A percentile compares a stretch with the other conserved stretches of the same genome.
Evolutionary conservation across 2,888 invertebrate species (phyloP).

Genomic region (Trypoxylon attenuatum): DNA sequence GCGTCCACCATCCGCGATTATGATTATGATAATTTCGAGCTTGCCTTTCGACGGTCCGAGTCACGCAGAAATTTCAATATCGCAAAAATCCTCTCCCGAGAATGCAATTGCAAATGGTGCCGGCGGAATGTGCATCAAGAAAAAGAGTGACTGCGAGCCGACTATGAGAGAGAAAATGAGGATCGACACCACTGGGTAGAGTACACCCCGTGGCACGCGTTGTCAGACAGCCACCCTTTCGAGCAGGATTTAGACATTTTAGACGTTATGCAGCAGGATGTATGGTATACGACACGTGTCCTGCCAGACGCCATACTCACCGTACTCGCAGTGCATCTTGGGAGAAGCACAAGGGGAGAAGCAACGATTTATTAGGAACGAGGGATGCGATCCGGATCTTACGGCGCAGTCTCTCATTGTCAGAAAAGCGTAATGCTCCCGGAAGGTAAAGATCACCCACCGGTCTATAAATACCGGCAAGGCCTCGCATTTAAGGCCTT

Average conservation of each 20-base stretch:
- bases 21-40: too few species aligned
- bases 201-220: conserved; percentile 56
- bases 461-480: conserved; percentile 21
- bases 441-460: not conserved
- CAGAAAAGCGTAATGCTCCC: conserved; percentile 22
- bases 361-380: conserved; percentile 45
- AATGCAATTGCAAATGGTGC: too few species aligned
- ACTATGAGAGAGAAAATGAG: not conserved
- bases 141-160: not conserved
- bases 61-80: too few species aligned
- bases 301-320: conserved; percentile 39
- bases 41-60: too few species aligned
- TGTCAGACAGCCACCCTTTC: conserved; percentile 46
- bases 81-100: too few species aligned
- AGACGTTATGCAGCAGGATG: conserved; percentile 51
- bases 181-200: conserved; percentile 46
- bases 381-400: conserved; percentile 28
- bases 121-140: not conserved
- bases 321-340: conserved; percentile 36
- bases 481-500: too few species aligned
- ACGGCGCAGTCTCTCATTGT: not conserved
- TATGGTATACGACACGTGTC: conserved; percentile 58
- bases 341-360: conserved; percentile 26
- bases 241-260: conserved; percentile 56
- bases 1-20: too few species aligned